These are phyloP conservation scores for Zaprionus gabonicus DNA, from an alignment of 1,140 invertebrate genomes.

Conservation along the genomic window DNA sequence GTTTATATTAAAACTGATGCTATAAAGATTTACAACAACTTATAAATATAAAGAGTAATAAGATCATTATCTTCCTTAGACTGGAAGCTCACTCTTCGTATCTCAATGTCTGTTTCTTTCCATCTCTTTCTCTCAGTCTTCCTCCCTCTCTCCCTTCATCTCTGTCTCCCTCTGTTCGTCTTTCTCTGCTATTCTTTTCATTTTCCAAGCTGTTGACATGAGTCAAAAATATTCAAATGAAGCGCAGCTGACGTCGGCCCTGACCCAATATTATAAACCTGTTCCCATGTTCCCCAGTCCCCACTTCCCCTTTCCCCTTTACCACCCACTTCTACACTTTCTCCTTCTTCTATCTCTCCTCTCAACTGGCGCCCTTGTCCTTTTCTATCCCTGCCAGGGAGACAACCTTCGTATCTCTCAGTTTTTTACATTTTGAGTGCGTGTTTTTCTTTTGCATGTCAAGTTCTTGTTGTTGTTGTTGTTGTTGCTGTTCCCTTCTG, in stretches of 20 bases:
- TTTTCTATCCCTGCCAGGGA: background rate
- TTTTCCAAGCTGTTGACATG: background rate
- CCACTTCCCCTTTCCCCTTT: background rate
- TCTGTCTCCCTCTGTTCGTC: background rate
- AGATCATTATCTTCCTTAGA: too few relatives aligned
- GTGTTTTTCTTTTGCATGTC: conserved; percentile 60
- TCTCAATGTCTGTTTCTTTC: background rate
- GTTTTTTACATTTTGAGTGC: conserved; percentile 54
- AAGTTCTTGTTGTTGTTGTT: conserved; percentile 34
- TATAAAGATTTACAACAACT: too few relatives aligned
- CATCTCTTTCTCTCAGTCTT: background rate
- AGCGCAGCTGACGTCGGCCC: conserved; percentile 18
- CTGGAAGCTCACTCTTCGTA: too few relatives aligned
- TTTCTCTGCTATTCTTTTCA: conserved; percentile 3
- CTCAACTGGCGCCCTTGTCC: background rate
- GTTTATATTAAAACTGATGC: too few relatives aligned
- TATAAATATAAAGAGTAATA: too few relatives aligned
- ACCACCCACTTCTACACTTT: background rate
- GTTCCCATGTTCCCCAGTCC: background rate
- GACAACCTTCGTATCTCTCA: conserved; percentile 29
- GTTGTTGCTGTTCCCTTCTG: conserved; percentile 44
- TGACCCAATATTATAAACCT: conserved; percentile 17
- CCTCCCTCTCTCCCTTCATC: background rate
- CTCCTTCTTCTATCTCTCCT: background rate
- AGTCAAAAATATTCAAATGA: background rate